A percentile compares a stretch with the other conserved stretches of the same genome.
phyloP scores from a whole-genome alignment of 64 coral and sea anemone species.

The Catalaphyllia jardinei region DNA sequence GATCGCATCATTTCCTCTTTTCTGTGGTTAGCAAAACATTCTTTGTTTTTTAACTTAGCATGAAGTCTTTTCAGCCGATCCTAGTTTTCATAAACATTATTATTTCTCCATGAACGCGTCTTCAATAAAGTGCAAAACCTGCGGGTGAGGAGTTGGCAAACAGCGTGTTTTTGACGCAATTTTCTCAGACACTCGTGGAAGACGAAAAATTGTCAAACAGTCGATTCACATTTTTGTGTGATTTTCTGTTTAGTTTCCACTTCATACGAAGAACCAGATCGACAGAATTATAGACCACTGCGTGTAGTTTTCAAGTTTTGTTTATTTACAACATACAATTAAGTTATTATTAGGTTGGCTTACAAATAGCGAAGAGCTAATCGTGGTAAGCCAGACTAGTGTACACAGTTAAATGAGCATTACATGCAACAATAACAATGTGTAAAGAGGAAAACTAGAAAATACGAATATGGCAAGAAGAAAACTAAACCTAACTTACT shows the following conservation, averaged over 20 bases:
- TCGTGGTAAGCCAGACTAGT: too few species aligned
- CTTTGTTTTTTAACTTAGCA: slow-evolving; percentile 30
- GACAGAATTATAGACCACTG: too few species aligned
- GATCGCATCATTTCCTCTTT: slow-evolving; percentile 30
- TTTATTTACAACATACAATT: too few species aligned
- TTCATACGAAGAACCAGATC: background rate
- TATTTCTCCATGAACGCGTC: background rate
- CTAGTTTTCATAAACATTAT: background rate
- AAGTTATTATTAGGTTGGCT: too few species aligned
- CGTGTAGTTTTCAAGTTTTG: too few species aligned
- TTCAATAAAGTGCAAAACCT: background rate
- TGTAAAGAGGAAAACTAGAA: too few species aligned
- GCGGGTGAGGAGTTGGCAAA: background rate
- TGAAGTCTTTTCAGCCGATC: background rate
- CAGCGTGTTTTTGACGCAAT: background rate
- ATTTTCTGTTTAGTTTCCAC: background rate
- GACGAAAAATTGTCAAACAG: background rate
- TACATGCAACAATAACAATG: too few species aligned
- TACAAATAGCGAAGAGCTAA: too few species aligned
- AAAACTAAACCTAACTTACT: too few species aligned
- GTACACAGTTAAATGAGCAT: too few species aligned
- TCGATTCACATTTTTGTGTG: background rate
- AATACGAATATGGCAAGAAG: too few species aligned
- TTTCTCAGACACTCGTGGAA: background rate
- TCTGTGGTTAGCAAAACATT: slow-evolving; percentile 26